Base-by-base conservation (phyloP, 2,888 invertebrate genomes). In the Netelia virgata region DNA sequence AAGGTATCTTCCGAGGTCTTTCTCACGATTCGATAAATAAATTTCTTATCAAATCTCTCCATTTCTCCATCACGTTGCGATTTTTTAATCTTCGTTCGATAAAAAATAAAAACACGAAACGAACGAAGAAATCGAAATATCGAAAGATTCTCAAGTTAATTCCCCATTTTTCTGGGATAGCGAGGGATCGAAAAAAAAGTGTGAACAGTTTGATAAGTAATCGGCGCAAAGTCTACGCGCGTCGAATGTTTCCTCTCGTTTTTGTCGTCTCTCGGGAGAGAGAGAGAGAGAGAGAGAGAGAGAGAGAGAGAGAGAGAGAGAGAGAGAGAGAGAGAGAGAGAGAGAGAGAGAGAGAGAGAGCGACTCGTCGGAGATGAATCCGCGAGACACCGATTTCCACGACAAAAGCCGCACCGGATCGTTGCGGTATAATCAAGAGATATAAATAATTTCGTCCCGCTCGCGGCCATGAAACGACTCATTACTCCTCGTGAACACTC, bases 381-480 rank as follows among this genome's bases (percentile, higher is more conserved):
- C 28, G 28, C 50, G 61, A 72, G 63, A 63, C 76, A 72, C 77
- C 72, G 73, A 47, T 18, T 20, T 23, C 20, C 61, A 63, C 61
- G 72, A 28, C 64, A 55, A 69, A 59, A 66, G 53, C 41, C 6
- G 9, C 57, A 8, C 9, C 90, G 57, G 70, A 84, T 86, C 88
- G 88, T 84, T 80, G 81, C 90, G 88, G 89, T 90, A 90, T 91
- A 91, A 92, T 92, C 91, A 90, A 91, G 89, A 88, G 89, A 89
- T 92, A 92, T 92, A 91, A 92, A 92, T 92, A 92, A 91, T 91
- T 92, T 89, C 89, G 89, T 85, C 88, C 87, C 88, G 88, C 80
- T 76, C 61, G 72, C 87, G 89, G 89, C 90, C 90, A 90, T 89
- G 91, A 90, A 90, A 87, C 85, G 78, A 43, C 23, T 23, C 88